These are phyloP conservation scores for Crocidura indochinensis DNA, from an alignment of 2,797 vertebrate species.

Conservation along the genomic window DNA sequence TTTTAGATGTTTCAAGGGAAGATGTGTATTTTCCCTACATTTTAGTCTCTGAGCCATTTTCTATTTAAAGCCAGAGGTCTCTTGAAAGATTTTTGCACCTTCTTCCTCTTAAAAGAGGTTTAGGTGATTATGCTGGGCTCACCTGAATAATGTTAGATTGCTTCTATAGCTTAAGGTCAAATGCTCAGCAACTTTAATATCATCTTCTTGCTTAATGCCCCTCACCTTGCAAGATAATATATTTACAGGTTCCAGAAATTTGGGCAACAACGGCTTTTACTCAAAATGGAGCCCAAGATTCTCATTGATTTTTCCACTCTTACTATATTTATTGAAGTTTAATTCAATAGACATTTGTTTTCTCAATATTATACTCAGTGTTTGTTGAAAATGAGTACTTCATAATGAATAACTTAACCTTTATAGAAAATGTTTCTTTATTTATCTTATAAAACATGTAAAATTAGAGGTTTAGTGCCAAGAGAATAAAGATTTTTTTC, in stretches of 20 bases:
- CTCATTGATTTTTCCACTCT: not conserved
- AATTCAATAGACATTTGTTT: conserved; percentile 21
- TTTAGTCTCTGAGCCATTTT: not conserved
- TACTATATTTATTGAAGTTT: conserved; percentile 49
- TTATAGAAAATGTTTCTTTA: conserved; percentile 5
- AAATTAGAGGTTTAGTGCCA: conserved; percentile 55
- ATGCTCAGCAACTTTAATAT: not conserved
- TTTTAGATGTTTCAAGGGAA: too few species aligned
- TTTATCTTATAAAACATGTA: conserved; percentile 62
- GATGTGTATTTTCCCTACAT: not conserved
- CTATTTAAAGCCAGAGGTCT: not conserved
- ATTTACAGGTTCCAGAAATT: not conserved
- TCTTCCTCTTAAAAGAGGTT: not conserved
- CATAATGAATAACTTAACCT: conserved; percentile 60
- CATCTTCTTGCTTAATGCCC: not conserved
- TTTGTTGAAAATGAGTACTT: conserved; percentile 3
- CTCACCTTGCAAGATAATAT: not conserved
- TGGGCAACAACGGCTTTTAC: not conserved
- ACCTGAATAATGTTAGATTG: not conserved
- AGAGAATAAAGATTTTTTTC: conserved; percentile 26
- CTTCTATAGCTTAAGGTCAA: not conserved
- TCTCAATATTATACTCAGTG: conserved; percentile 47
- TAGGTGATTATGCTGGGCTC: not conserved
- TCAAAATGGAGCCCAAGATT: not conserved
- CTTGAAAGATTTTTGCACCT: not conserved